Evolutionary conservation across 2,888 invertebrate species (phyloP).

Genomic region (Apamea anceps): DNA sequence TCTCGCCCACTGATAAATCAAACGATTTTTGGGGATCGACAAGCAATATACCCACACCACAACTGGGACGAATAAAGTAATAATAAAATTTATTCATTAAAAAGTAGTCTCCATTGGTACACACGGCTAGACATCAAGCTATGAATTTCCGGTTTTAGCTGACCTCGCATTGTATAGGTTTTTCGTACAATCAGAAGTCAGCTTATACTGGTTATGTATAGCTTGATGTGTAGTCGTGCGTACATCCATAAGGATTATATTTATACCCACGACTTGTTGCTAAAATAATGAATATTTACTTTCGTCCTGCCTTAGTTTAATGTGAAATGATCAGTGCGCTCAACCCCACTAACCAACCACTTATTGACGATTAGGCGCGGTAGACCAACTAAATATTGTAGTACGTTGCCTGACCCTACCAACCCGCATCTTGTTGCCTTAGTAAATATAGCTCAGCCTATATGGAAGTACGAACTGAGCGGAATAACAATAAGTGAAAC

Average conservation of each 20-base stretch:
- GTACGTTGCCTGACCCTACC: slow-evolving; percentile 39
- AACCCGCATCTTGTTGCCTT: slow-evolving; percentile 8
- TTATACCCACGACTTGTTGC: background rate
- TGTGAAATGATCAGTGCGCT: slow-evolving; percentile 11
- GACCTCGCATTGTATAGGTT: too few species aligned
- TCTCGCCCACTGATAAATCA: slow-evolving; percentile 8
- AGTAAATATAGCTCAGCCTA: slow-evolving; percentile 7
- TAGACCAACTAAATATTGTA: slow-evolving; percentile 43
- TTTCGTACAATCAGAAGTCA: too few species aligned
- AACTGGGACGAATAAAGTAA: background rate
- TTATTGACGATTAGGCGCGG: slow-evolving; percentile 26
- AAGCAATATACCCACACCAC: background rate
- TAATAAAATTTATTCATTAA: too few species aligned
- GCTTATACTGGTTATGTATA: too few species aligned
- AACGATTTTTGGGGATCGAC: slow-evolving; percentile 16
- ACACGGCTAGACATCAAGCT: too few species aligned
- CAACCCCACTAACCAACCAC: slow-evolving; percentile 17
- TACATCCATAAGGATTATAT: background rate
- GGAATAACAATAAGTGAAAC: slow-evolving; percentile 38
- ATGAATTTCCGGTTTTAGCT: too few species aligned
- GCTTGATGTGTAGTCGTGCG: too few species aligned
- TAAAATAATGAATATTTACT: slow-evolving; percentile 10
- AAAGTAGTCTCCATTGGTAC: background rate
- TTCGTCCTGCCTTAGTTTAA: background rate
- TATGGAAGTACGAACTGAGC: slow-evolving; percentile 2